Evolutionary conservation across 2,797 vertebrate genomes (phyloP).

Genomic region (Eulemur mongoz): DNA sequence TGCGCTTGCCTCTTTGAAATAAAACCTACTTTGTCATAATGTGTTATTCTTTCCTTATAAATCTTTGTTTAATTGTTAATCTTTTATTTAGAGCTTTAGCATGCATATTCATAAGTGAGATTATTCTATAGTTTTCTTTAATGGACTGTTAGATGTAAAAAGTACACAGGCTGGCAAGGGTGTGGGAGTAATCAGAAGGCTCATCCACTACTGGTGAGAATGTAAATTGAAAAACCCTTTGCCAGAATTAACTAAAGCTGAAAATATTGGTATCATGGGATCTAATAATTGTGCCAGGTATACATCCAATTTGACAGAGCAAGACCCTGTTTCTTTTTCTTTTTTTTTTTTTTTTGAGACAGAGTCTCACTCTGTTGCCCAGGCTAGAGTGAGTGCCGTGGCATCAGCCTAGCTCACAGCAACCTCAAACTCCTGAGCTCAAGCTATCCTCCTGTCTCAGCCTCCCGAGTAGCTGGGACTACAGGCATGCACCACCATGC

Average conservation of each 20-base stretch:
- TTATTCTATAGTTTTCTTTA: neutral
- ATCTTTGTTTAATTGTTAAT: neutral
- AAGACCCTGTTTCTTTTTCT: neutral
- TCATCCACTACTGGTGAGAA: neutral
- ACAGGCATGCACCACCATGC: too few relatives aligned
- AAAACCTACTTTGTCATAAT: constrained; percentile 29
- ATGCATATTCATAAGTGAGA: constrained; percentile 1
- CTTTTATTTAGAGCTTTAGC: constrained; percentile 50
- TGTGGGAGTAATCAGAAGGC: neutral
- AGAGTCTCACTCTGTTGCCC: too few relatives aligned
- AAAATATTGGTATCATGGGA: constrained; percentile 9
- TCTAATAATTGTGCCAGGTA: neutral
- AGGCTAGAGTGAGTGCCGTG: too few relatives aligned
- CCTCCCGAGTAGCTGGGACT: too few relatives aligned
- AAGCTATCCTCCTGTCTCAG: too few relatives aligned
- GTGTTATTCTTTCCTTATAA: constrained; percentile 34
- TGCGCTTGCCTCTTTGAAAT: constrained; percentile 23
- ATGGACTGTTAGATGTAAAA: constrained; percentile 11
- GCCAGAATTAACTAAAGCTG: neutral
- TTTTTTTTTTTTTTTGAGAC: too few relatives aligned
- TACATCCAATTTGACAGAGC: too few relatives aligned
- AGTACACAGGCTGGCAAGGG: neutral
- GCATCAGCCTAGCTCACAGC: too few relatives aligned
- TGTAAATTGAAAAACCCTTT: constrained; percentile 19
- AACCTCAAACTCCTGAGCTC: too few relatives aligned